A percentile compares a stretch with the other conserved stretches of the same genome.
Conservation (phyloP, 2,797 vertebrate genomes). For the Tangara arthus region DNA sequence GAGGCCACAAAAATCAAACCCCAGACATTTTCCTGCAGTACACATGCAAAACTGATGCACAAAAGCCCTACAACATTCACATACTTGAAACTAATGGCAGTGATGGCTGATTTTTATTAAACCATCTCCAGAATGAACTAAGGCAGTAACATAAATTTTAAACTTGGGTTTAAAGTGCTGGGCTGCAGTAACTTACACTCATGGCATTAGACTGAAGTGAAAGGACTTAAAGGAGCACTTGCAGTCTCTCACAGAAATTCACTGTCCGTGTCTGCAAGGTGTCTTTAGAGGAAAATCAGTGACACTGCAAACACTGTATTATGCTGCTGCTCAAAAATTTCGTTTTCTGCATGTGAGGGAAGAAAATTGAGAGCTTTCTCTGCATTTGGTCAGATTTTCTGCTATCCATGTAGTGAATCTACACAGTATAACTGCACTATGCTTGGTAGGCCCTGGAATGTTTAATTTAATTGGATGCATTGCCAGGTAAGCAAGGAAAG, state of each 20-base stretch:
- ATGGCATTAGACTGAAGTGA: background rate
- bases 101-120: background rate
- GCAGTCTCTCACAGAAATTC: background rate
- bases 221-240: background rate
- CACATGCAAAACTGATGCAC: background rate
- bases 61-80: background rate
- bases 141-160: background rate
- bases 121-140: background rate
- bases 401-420: background rate
- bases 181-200: background rate
- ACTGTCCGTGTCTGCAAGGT: background rate
- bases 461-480: background rate
- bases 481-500: constrained; percentile 26
- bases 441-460: background rate
- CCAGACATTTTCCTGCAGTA: background rate
- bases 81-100: background rate
- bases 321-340: background rate
- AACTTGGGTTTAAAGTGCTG: background rate
- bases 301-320: background rate
- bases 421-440: background rate
- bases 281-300: background rate
- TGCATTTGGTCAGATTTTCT: background rate
- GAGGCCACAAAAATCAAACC: background rate
- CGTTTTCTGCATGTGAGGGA: background rate
- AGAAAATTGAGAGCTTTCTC: background rate